A percentile compares a stretch with the other conserved stretches of the same genome.
These are phyloP conservation scores for Cepaea hortensis DNA, from an alignment of 2,888 invertebrate genomes.

Conservation along the genomic window DNA sequence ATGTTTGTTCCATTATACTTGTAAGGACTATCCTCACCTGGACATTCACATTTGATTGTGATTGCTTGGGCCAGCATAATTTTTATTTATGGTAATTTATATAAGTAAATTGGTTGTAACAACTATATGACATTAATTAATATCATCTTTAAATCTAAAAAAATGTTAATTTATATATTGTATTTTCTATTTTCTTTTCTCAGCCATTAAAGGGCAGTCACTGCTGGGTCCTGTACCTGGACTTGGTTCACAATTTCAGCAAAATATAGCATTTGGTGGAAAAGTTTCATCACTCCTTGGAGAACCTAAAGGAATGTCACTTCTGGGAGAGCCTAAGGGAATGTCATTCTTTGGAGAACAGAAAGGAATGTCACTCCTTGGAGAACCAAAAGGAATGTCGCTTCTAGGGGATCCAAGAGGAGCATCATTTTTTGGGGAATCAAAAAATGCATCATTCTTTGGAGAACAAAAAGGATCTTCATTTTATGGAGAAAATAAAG, in stretches of 20 bases:
- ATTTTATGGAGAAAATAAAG: neutral
- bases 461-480: too few species aligned
- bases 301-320: neutral
- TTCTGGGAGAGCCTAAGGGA: neutral
- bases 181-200: neutral
- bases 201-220: constrained; percentile 44
- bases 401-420: constrained; percentile 42
- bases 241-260: constrained; percentile 16
- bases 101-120: too few species aligned
- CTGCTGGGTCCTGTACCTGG: constrained; percentile 44
- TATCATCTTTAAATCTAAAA: neutral
- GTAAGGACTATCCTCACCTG: too few species aligned
- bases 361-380: constrained; percentile 41
- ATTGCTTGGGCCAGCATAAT: too few species aligned
- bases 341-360: constrained; percentile 3
- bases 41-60: too few species aligned
- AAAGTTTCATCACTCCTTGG: neutral
- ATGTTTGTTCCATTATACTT: too few species aligned
- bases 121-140: neutral
- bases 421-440: constrained; percentile 33
- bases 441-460: neutral
- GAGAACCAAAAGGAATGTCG: constrained; percentile 43
- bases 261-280: neutral
- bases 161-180: neutral
- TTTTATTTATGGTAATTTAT: too few species aligned